Evolutionary conservation across 2,113 vertebrate species (phyloP), one percentile per base, ranked within the genome.

Genomic region (Micromys minutus): DNA sequence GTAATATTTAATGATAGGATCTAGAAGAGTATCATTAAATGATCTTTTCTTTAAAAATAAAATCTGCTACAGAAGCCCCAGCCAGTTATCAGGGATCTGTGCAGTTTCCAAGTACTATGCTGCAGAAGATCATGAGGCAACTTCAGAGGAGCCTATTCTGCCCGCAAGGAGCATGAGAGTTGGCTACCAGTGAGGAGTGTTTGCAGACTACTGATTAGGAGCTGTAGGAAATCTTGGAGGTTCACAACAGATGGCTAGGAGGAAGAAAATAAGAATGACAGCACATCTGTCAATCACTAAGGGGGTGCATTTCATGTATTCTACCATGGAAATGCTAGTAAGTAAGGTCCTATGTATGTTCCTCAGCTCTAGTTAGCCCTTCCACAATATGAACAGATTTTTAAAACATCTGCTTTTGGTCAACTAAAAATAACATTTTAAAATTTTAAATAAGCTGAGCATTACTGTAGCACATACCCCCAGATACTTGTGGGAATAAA

Each of bases 201-300:
- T 97, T 95, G 87, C 39, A 85, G 57, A 84, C 74, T 92, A 72
- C 47, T 84, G 61, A 92, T 45, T 91, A 65, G 87, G 89, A 90
- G 39, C 65, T 89, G 79, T 77, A 89, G 57, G 69, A 69, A 83
- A 50, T 6, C 75, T 89, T 77, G 55, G 76, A 13, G 21, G 57
- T 95, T 79, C 86, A 90, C 72, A 96, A 94, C 83, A 91, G 80
- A 95, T 75, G 71, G 79, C 84, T 81, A 92, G 36, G 65, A 96
- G 24, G n/a, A 75, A 94, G 45, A 57, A 96, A 92, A 81, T 50
- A 92, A 89, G 31, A 84, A 50, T 16, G 55, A 19, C 13, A 45
- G 55, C 61, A 19, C 31, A 81, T 29, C 76, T 84, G 57, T 59
- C 71, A 75, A 67, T 75, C 69, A 57, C 22, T 84, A 65, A 59